phyloP scores from a whole-genome alignment of 2,113 vertebrate species.

The Aphelocoma coerulescens region DNA sequence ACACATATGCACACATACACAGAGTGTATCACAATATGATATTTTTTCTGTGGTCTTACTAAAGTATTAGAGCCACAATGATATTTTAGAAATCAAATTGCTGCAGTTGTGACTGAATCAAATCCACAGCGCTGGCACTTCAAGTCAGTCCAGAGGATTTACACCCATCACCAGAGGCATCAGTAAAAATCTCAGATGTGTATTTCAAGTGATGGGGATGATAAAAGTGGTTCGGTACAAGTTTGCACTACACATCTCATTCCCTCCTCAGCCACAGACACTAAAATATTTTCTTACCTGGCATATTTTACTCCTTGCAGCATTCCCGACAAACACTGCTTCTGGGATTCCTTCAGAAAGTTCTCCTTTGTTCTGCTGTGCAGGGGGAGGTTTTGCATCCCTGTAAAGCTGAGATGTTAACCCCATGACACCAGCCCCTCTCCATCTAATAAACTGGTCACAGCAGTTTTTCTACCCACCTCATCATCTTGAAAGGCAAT shows the following conservation, averaged over 20 bases:
- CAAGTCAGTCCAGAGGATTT: background rate
- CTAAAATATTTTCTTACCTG: background rate
- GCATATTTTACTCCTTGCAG: background rate
- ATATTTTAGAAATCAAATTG: background rate
- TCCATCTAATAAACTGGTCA: background rate
- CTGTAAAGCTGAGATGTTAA: background rate
- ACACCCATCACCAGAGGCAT: background rate
- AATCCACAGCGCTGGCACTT: background rate
- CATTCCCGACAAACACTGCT: background rate
- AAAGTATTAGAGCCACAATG: background rate
- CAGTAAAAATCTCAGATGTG: background rate
- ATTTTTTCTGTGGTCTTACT: background rate
- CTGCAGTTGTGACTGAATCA: background rate
- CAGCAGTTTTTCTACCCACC: background rate
- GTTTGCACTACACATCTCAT: background rate
- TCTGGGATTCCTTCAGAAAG: background rate
- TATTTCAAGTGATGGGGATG: background rate
- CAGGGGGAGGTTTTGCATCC: background rate
- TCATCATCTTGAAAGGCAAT: background rate
- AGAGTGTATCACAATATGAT: background rate
- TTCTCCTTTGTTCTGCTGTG: background rate
- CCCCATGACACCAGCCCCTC: background rate
- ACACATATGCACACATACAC: rapidly evolving
- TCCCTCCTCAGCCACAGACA: background rate
- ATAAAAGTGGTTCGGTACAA: background rate